A percentile compares a stretch with the other conserved stretches of the same genome.
phyloP scores from a whole-genome alignment of 2,888 invertebrate genomes.

The Oligia fasciuncula region DNA sequence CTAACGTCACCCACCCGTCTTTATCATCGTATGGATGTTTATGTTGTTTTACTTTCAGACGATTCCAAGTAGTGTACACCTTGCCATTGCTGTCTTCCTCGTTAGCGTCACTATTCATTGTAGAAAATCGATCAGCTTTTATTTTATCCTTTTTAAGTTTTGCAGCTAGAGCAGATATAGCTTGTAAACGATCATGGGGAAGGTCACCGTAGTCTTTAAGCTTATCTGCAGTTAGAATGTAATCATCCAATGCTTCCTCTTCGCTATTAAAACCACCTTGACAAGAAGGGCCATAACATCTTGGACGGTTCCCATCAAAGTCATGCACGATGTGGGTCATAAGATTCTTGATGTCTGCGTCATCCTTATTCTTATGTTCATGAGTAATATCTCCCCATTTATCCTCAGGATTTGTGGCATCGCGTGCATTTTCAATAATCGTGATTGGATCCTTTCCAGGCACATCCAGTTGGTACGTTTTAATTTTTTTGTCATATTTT shows the following conservation, averaged over 20 bases:
- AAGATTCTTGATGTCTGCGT: conserved; percentile 82
- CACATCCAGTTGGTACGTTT: conserved; percentile 89
- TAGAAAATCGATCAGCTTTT: conserved; percentile 73
- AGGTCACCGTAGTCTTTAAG: conserved; percentile 85
- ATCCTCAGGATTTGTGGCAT: conserved; percentile 63
- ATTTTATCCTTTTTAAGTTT: conserved; percentile 87
- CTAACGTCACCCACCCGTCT: conserved; percentile 94
- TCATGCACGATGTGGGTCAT: conserved; percentile 86
- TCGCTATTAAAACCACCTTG: conserved; percentile 80
- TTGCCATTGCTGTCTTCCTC: conserved; percentile 76
- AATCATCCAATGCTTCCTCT: conserved; percentile 90
- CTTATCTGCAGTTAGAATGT: conserved; percentile 91
- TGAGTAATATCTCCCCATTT: conserved; percentile 74
- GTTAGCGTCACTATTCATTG: conserved; percentile 68
- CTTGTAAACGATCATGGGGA: conserved; percentile 83
- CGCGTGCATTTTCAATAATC: conserved; percentile 87
- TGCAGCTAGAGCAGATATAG: conserved; percentile 84
- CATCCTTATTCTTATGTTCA: conserved; percentile 72
- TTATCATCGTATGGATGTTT: conserved; percentile 92
- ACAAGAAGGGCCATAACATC: conserved; percentile 87
- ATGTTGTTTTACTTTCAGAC: conserved; percentile 88
- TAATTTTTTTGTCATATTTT: conserved; percentile 82
- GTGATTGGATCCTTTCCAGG: conserved; percentile 90
- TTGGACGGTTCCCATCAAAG: conserved; percentile 77
- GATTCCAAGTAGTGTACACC: conserved; percentile 87